A percentile compares a stretch with the other conserved stretches of the same genome.
Conservation (phyloP, 2,113 vertebrate genomes). For the Pangasianodon hypophthalmus region DNA sequence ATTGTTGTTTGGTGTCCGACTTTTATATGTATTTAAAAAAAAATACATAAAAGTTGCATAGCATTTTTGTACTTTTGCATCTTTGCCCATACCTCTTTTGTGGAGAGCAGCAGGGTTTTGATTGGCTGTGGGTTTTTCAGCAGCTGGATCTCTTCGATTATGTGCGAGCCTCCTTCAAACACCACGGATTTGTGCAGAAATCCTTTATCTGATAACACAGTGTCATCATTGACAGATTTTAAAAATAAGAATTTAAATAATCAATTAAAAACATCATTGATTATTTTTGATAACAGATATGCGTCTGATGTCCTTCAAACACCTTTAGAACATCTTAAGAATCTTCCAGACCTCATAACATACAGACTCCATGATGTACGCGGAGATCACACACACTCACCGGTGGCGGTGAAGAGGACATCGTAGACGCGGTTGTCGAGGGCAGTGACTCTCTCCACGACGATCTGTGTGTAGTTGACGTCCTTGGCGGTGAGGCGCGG, state of each 20-base stretch:
- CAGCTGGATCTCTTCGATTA: constrained; percentile 91
- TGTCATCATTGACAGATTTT: not conserved
- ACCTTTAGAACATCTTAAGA: not conserved
- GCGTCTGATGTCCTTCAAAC: not conserved
- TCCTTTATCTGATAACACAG: constrained; percentile 80
- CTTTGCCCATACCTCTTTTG: constrained; percentile 73
- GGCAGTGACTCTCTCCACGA: constrained; percentile 84
- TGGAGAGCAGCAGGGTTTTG: constrained; percentile 86
- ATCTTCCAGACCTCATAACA: not conserved
- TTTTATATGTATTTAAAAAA: too few species aligned
- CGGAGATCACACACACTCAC: constrained; percentile 64
- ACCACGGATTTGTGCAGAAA: constrained; percentile 89
- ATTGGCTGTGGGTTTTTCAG: constrained; percentile 82
- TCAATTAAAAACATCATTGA: not conserved
- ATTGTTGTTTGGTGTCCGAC: not conserved
- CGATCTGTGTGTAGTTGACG: constrained; percentile 93
- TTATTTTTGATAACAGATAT: not conserved
- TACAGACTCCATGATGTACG: too few species aligned
- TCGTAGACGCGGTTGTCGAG: constrained; percentile 85
- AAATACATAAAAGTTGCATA: not conserved
- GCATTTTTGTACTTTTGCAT: not conserved
- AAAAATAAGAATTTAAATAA: not conserved
- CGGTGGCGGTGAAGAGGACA: constrained; percentile 90
- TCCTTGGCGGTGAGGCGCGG: constrained; percentile 85
- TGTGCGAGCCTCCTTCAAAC: constrained; percentile 80